Base-by-base conservation (phyloP, 2,797 vertebrate species). In the Microctenopoma lineatum region DNA sequence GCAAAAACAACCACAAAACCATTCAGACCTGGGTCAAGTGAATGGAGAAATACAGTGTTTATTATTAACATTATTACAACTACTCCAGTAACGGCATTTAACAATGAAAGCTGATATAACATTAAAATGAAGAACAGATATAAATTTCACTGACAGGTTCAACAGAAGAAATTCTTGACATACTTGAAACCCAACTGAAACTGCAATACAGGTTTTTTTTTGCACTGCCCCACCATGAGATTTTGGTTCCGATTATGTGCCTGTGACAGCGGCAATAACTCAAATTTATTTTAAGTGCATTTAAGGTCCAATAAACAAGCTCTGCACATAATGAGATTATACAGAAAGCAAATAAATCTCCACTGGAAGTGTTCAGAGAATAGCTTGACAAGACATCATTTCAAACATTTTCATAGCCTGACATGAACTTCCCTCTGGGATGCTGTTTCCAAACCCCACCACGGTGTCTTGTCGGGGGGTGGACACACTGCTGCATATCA, bases 191-290 rank as follows among this genome's bases (percentile, higher is more conserved):
- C 51, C 15, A 66, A 79, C 53, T 39, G 79, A 29, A 57, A 72
- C 7, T 18, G 57, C 65, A 16, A 53, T 45, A 39, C 13, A 52
- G 2, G 21, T 21, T 56, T 38, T 63, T 38, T 63, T 69, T 67
- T 46, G 62, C 16, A 42, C 44, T 48, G 50, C 54, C 48, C 54
- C 27, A 65, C 26, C 38, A 42, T 45, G 56, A 66, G 64, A 64
- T 56, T 62, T 80, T 66, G 53, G 62, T 62, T 53, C 55, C 50
- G 55, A 27, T 29, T 4, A 4, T 5, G n/a, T 25, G 45, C 16
- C 18, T n/a, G 15, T 38, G 75, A 85, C 66, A 65, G 62, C 41
- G 58, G 55, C 50, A 48, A 51, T 76, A 83, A 84, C 18, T 81
- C 56, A 55, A 11, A 62, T 81, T 86, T 75, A 87, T n/a, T 67